These are phyloP conservation scores for Microtus ochrogaster DNA, from an alignment of 2,113 vertebrate species.

Conservation along the genomic window DNA sequence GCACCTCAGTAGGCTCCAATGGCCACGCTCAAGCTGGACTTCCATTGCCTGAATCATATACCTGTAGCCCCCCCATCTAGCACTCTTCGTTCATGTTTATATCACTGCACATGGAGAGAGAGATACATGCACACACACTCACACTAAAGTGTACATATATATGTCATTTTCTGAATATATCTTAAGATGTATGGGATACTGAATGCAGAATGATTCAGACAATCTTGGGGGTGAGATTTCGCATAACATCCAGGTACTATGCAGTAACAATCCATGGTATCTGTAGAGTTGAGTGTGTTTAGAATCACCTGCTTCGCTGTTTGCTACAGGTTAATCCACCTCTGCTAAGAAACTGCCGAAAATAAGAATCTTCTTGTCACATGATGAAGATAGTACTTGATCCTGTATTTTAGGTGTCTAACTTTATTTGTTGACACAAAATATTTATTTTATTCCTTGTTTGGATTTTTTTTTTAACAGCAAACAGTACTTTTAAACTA, in stretches of 20 bases:
- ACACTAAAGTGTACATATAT: background rate
- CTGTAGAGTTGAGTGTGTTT: background rate
- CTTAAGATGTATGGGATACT: background rate
- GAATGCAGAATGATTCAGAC: background rate
- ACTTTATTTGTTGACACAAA: background rate
- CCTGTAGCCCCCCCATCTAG: too few relatives aligned
- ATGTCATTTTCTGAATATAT: background rate
- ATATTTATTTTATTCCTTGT: too few relatives aligned
- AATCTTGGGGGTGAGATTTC: background rate
- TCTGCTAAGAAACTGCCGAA: background rate
- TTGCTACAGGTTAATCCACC: background rate
- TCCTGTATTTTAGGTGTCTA: background rate
- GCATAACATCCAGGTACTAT: background rate
- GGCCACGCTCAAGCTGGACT: rapidly evolving
- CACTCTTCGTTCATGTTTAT: too few relatives aligned
- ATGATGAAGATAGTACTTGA: background rate
- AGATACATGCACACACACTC: too few relatives aligned
- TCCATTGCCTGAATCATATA: background rate
- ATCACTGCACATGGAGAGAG: background rate
- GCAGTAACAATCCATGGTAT: background rate
- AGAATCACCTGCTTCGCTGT: background rate
- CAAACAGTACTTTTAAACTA: background rate
- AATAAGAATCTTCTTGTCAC: background rate
- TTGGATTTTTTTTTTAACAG: background rate
- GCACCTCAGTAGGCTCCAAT: too few relatives aligned